Conservation (phyloP, 2,797 vertebrate genomes). For the Syngnathus acus region DNA sequence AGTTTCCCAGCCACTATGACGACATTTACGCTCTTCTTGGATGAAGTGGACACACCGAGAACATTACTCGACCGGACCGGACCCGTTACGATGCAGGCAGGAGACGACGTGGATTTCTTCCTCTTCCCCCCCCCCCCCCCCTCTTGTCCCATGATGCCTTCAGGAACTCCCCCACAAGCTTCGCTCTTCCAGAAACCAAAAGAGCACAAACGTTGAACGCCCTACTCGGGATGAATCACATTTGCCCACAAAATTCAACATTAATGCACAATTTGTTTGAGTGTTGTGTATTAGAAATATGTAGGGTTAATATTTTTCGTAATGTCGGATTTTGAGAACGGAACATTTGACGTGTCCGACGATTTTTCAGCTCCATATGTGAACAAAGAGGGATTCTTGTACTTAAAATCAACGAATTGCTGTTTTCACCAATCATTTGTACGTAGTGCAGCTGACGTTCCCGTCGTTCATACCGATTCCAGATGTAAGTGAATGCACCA, state of each 20-base stretch:
- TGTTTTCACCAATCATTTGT: background rate
- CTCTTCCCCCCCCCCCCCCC: slow-evolving; percentile 14
- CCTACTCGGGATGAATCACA: too few species aligned
- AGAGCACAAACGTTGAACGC: background rate
- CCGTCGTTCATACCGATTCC: background rate
- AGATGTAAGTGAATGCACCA: slow-evolving; percentile 16
- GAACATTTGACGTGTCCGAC: background rate
- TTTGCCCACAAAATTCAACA: background rate
- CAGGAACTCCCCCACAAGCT: slow-evolving; percentile 10
- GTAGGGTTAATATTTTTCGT: background rate
- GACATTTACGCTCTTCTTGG: slow-evolving; percentile 11
- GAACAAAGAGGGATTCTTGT: background rate
- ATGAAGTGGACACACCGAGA: slow-evolving; percentile 31
- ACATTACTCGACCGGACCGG: slow-evolving; percentile 16
- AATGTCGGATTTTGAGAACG: background rate
- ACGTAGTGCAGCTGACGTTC: background rate
- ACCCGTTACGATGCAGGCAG: slow-evolving; percentile 31
- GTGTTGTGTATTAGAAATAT: background rate
- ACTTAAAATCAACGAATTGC: background rate
- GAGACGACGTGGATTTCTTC: slow-evolving; percentile 59
- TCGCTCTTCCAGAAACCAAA: background rate
- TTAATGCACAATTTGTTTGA: background rate
- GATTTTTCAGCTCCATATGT: background rate
- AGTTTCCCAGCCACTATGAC: slow-evolving; percentile 41
- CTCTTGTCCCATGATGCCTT: slow-evolving; percentile 48